phyloP scores from a whole-genome alignment of 2,797 vertebrate genomes.

The Mareca penelope region DNA sequence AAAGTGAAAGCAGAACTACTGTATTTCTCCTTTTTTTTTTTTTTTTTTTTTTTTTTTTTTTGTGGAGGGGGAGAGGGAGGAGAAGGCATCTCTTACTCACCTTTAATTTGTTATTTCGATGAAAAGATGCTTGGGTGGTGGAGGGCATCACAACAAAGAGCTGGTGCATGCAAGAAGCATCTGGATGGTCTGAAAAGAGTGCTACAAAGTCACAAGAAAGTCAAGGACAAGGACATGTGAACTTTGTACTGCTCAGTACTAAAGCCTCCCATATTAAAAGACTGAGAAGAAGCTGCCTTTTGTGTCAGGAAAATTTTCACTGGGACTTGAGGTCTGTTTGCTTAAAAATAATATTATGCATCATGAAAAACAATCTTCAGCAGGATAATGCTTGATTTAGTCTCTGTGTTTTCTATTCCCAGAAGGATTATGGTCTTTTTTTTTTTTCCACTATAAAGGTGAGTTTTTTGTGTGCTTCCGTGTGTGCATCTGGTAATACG shows the following conservation, averaged over 20 bases:
- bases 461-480: not conserved
- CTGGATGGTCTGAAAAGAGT: not conserved
- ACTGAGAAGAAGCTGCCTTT: not conserved
- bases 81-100: not conserved
- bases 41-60: not conserved
- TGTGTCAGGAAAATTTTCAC: not conserved
- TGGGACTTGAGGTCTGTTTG: not conserved
- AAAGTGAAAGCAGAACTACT: not conserved
- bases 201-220: not conserved
- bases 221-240: not conserved
- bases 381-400: not conserved
- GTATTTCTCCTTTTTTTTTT: not conserved
- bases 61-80: fast-evolving
- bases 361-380: not conserved
- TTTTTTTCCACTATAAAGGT: not conserved
- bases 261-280: not conserved
- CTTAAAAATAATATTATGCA: not conserved
- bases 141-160: not conserved
- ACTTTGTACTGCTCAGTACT: not conserved
- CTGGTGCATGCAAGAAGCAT: not conserved
- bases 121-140: not conserved
- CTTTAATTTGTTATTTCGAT: not conserved
- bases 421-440: not conserved
- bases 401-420: not conserved
- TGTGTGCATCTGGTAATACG: not conserved